phyloP scores from a whole-genome alignment of 2,113 vertebrate species.

The Chaenocephalus aceratus region DNA sequence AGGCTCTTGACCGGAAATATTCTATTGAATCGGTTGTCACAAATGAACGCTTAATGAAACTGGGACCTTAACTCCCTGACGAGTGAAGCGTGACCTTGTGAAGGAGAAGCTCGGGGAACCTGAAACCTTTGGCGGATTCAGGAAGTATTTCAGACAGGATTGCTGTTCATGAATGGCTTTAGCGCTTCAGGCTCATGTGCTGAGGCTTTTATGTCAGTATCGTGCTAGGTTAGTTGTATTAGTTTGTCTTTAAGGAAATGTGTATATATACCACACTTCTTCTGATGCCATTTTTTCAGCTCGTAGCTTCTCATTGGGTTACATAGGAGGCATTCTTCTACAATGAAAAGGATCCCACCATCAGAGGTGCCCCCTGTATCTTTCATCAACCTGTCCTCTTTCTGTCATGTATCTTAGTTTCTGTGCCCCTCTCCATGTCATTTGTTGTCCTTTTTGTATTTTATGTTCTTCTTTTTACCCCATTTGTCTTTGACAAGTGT shows the following conservation, averaged over 20 bases:
- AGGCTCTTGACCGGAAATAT: conserved; percentile 5
- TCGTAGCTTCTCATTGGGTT: conserved; percentile 17
- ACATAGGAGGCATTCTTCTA: conserved; percentile 8
- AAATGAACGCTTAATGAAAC: conserved; percentile 69
- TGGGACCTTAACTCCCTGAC: conserved; percentile 66
- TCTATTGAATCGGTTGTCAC: conserved; percentile 53
- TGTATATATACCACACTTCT: neutral
- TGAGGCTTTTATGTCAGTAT: neutral
- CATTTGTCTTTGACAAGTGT: conserved; percentile 21
- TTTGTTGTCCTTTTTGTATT: conserved; percentile 5
- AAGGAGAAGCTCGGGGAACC: conserved; percentile 57
- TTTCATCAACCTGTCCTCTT: conserved; percentile 2
- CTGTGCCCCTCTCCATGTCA: conserved; percentile 7
- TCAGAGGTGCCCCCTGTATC: conserved; percentile 43
- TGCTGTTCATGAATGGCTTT: conserved; percentile 18
- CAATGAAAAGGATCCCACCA: conserved; percentile 15
- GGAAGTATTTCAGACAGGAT: neutral
- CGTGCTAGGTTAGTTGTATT: neutral
- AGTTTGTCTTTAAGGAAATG: neutral
- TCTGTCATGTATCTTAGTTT: conserved; percentile 27
- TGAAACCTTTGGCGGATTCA: conserved; percentile 33
- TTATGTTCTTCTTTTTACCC: neutral
- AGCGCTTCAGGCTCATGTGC: neutral
- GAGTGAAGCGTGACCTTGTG: conserved; percentile 57
- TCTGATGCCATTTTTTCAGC: conserved; percentile 17